Evolutionary conservation across 2,888 invertebrate species (phyloP).

Genomic region (Diaprepes abbreviatus): DNA sequence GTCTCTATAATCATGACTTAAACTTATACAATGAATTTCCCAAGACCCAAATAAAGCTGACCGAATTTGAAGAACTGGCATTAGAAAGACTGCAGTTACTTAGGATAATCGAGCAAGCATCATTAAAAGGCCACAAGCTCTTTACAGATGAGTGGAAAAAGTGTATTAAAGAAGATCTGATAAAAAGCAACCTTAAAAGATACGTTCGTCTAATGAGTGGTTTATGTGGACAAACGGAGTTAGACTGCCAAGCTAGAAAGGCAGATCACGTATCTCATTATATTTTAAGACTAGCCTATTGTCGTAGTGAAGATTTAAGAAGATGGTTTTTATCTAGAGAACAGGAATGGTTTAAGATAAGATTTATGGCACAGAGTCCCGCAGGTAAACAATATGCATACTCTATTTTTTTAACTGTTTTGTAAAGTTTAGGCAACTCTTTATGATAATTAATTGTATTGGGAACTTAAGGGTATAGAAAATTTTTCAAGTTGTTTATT

Average conservation of each 20-base stretch:
- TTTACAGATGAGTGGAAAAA: conserved; percentile 79
- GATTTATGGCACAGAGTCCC: conserved; percentile 75
- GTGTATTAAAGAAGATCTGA: conserved; percentile 75
- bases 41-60: conserved; percentile 77
- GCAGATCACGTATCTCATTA: conserved; percentile 94
- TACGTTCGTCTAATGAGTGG: conserved; percentile 74
- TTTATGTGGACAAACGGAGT: conserved; percentile 69
- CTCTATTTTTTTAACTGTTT: not conserved
- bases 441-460: too few relatives aligned
- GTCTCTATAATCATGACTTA: conserved; percentile 80
- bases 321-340: conserved; percentile 93
- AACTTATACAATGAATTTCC: conserved; percentile 87
- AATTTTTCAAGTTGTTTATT: too few relatives aligned
- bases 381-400: conserved; percentile 26
- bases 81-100: conserved; percentile 86
- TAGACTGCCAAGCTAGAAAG: conserved; percentile 76
- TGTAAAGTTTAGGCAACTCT: conserved; percentile 64
- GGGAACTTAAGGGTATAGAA: too few relatives aligned
- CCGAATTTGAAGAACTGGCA: conserved; percentile 91
- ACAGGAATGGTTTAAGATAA: conserved; percentile 88
- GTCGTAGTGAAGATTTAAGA: conserved; percentile 86
- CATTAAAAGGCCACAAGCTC: conserved; percentile 74
- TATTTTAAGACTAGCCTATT: conserved; percentile 91
- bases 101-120: conserved; percentile 82
- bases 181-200: conserved; percentile 77